Evolutionary conservation across 1,140 invertebrate species (phyloP).

Genomic region (Episyrphus balteatus): DNA sequence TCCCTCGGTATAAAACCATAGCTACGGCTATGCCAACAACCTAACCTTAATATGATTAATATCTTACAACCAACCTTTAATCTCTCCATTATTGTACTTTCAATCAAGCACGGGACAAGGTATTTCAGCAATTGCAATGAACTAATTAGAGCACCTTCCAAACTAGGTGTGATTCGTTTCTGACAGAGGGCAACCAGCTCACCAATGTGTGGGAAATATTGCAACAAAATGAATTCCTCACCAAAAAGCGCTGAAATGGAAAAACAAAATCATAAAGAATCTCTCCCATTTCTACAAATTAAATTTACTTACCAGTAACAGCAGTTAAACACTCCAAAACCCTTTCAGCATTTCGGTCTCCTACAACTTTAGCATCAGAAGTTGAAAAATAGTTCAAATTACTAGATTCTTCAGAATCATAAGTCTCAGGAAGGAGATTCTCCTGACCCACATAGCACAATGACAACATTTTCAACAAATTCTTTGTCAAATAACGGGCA

Average conservation of each 20-base stretch:
- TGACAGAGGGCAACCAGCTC: slow-evolving; percentile 69
- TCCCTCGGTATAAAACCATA: no score
- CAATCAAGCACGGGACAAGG: slow-evolving; percentile 70
- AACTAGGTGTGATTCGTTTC: slow-evolving; percentile 61
- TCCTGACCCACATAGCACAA: slow-evolving; percentile 84
- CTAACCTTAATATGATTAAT: no score
- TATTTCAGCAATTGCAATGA: slow-evolving; percentile 70
- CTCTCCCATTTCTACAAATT: background rate
- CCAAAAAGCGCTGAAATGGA: slow-evolving; percentile 67
- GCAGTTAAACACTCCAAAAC: slow-evolving; percentile 79
- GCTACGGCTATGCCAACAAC: no score
- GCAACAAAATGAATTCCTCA: slow-evolving; percentile 84
- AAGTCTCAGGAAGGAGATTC: slow-evolving; percentile 46
- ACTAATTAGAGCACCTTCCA: slow-evolving; percentile 82
- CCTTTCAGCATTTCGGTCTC: slow-evolving; percentile 71
- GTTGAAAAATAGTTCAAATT: slow-evolving; percentile 46
- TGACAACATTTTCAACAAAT: slow-evolving; percentile 85
- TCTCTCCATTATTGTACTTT: slow-evolving; percentile 75
- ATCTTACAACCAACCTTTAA: slow-evolving; percentile 52
- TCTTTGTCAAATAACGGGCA: slow-evolving; percentile 78
- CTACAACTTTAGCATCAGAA: slow-evolving; percentile 50
- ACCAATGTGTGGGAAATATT: slow-evolving; percentile 87
- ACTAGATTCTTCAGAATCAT: slow-evolving; percentile 28
- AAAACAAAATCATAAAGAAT: slow-evolving; percentile 1
- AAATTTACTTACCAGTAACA: slow-evolving; percentile 51